These are phyloP conservation scores for Troglohyphantes excavatus DNA, from an alignment of 2,888 invertebrate genomes.

Conservation along the genomic window DNA sequence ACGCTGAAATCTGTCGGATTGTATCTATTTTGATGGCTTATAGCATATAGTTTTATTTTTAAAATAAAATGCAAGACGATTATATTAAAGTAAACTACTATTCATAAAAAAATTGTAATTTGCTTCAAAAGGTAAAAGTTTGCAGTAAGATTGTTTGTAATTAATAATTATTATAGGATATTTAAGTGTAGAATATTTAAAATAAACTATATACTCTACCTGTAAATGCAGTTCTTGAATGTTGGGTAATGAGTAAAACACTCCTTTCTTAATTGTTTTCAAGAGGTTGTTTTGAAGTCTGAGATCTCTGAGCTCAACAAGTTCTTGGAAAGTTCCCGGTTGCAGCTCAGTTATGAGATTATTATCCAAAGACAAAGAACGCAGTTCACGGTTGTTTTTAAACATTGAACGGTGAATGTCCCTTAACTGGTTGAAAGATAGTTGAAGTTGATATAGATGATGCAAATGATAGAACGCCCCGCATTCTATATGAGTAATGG, in stretches of 20 bases:
- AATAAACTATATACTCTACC: conserved; percentile 35
- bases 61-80: too few species aligned
- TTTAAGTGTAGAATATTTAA: background rate
- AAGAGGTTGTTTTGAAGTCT: conserved; percentile 93
- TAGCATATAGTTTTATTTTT: too few species aligned
- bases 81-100: too few species aligned
- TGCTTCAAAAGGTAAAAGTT: too few species aligned
- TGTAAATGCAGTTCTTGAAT: conserved; percentile 90
- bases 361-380: conserved; percentile 92
- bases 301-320: conserved; percentile 89
- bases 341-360: conserved; percentile 90
- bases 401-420: conserved; percentile 90
- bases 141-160: background rate
- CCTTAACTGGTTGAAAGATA: conserved; percentile 93
- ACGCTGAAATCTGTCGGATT: too few species aligned
- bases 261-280: conserved; percentile 88
- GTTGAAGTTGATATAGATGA: conserved; percentile 91
- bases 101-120: too few species aligned
- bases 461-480: conserved; percentile 89
- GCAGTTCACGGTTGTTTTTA: conserved; percentile 88
- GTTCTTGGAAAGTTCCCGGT: conserved; percentile 90
- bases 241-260: conserved; percentile 91
- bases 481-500: conserved; percentile 89
- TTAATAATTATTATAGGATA: too few species aligned
- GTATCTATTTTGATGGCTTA: too few species aligned